These are phyloP conservation scores for Dipodomys stephensi DNA, from an alignment of 2,113 vertebrate species.

Conservation along the genomic window DNA sequence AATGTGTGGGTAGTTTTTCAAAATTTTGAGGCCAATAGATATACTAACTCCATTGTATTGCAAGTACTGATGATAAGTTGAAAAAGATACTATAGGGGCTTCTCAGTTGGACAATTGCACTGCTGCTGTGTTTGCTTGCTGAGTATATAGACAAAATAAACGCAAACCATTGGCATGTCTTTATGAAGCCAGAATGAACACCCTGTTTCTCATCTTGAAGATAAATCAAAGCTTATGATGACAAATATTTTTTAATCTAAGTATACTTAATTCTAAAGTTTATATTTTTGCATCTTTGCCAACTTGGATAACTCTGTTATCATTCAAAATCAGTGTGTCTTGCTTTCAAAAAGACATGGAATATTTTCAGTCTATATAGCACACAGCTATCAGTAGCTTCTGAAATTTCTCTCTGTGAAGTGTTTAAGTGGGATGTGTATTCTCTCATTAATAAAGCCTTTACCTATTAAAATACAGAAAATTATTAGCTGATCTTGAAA, in stretches of 20 bases:
- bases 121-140: background rate
- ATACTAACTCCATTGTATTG: background rate
- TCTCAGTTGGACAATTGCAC: background rate
- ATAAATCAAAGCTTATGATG: background rate
- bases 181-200: constrained; percentile 29
- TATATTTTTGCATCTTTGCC: background rate
- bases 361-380: background rate
- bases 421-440: background rate
- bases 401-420: background rate
- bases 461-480: background rate
- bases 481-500: background rate
- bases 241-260: constrained; percentile 2
- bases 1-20: constrained; percentile 28
- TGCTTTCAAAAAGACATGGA: background rate
- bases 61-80: background rate
- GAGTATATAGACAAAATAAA: background rate
- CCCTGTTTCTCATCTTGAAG: background rate
- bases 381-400: background rate
- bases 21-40: background rate
- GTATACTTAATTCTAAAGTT: background rate
- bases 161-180: background rate
- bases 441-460: background rate
- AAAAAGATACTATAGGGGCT: background rate
- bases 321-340: background rate
- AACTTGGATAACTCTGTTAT: background rate